Conservation (phyloP, 1,140 invertebrate species). For the Heliothis subflexa region DNA sequence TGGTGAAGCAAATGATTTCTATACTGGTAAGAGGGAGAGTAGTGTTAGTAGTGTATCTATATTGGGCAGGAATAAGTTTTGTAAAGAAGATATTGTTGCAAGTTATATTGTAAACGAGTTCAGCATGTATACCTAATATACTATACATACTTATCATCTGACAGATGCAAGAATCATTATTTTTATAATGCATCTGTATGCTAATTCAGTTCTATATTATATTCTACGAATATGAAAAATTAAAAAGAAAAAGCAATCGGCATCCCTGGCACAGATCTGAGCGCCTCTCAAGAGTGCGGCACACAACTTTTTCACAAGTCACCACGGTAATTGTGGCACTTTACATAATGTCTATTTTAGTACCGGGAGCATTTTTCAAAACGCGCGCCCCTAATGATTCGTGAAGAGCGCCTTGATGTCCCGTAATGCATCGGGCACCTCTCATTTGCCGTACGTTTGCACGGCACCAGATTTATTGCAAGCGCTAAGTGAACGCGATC, state of each 20-base stretch:
- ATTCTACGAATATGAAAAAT: not conserved
- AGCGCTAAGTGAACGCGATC: slow-evolving; percentile 77
- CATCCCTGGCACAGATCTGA: slow-evolving; percentile 42
- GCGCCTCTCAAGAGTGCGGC: slow-evolving; percentile 25
- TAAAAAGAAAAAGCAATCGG: not conserved
- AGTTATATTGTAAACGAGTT: no score
- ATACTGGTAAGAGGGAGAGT: not conserved
- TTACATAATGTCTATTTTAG: slow-evolving; percentile 85
- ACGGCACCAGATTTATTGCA: slow-evolving; percentile 70
- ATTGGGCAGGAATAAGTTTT: not conserved
- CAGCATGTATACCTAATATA: no score
- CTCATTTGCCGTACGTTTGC: slow-evolving; percentile 51
- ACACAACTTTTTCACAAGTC: slow-evolving; percentile 70
- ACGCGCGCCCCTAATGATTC: slow-evolving; percentile 76
- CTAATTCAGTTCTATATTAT: no score
- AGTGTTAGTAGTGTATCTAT: not conserved
- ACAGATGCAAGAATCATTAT: no score
- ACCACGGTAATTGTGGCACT: slow-evolving; percentile 80
- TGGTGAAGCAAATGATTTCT: not conserved
- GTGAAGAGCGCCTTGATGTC: slow-evolving; percentile 72
- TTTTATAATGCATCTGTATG: no score
- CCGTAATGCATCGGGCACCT: slow-evolving; percentile 61
- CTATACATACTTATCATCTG: no score
- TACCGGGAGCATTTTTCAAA: slow-evolving; percentile 76
- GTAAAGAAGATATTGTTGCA: no score